Evolutionary conservation across 2,797 vertebrate genomes (phyloP).

Genomic region (Otus scops): DNA sequence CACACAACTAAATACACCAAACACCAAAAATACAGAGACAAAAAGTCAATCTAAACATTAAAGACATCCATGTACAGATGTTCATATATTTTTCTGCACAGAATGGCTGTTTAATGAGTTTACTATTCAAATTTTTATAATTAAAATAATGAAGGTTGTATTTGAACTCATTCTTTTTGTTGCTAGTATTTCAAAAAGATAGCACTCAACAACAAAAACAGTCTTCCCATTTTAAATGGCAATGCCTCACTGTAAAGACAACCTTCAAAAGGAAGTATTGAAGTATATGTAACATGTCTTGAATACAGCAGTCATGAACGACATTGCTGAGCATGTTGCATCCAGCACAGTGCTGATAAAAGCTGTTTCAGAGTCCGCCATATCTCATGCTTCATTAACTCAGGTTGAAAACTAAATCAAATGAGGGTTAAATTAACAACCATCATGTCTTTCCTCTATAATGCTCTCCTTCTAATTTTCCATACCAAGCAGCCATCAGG

Average conservation of each 20-base stretch:
- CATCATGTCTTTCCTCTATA: background rate
- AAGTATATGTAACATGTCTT: background rate
- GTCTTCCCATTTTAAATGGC: background rate
- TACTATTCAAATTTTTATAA: background rate
- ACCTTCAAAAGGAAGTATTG: background rate
- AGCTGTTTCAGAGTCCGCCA: background rate
- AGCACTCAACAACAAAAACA: background rate
- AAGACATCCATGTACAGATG: background rate
- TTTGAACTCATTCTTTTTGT: background rate
- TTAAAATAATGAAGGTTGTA: background rate
- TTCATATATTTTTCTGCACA: background rate
- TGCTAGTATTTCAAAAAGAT: background rate
- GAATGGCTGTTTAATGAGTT: background rate
- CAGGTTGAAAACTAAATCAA: background rate
- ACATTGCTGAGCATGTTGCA: background rate
- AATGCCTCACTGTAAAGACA: background rate
- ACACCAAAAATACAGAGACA: background rate
- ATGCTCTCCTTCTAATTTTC: background rate
- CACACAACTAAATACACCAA: background rate
- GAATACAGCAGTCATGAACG: background rate
- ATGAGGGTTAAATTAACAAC: background rate
- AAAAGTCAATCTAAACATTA: background rate
- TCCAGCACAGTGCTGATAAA: background rate
- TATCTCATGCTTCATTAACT: background rate
- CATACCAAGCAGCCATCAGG: background rate